Conservation (phyloP, 2,888 invertebrate genomes). For the Meganola albula region DNA sequence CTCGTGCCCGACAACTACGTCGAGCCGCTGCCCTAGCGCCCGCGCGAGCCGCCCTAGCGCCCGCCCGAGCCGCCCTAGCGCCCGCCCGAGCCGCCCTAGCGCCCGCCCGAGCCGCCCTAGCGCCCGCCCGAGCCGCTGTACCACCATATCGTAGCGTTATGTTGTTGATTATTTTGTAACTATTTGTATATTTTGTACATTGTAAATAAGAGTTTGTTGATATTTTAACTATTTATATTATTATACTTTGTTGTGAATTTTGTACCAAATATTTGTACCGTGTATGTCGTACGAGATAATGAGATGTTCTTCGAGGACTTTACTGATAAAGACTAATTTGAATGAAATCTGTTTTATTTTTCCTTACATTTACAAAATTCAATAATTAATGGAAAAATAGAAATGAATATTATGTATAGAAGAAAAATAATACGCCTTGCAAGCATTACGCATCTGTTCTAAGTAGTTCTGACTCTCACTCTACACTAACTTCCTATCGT, state of each 20-base stretch:
- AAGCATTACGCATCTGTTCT: too few relatives aligned
- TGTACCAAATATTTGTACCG: slow-evolving; percentile 74
- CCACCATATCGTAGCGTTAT: slow-evolving; percentile 40
- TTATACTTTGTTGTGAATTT: slow-evolving; percentile 73
- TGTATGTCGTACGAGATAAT: slow-evolving; percentile 35
- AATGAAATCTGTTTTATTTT: slow-evolving; percentile 24
- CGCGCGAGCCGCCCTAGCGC: background rate
- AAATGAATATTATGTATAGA: slow-evolving; percentile 4
- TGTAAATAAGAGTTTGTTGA: slow-evolving; percentile 73
- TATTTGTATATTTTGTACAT: slow-evolving; percentile 70
- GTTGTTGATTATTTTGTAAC: slow-evolving; percentile 63
- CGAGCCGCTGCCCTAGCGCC: slow-evolving; percentile 84
- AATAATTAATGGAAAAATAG: too few relatives aligned
- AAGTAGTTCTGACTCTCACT: too few relatives aligned
- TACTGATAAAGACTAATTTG: slow-evolving; percentile 29
- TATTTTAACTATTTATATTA: slow-evolving; percentile 75
- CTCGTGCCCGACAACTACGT: slow-evolving; percentile 98
- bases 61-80: background rate
- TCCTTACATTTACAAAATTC: too few relatives aligned
- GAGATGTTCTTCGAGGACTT: slow-evolving; percentile 25
- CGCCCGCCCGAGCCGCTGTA: background rate
- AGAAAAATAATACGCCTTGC: too few relatives aligned
- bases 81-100: slow-evolving; percentile 1
- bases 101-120: slow-evolving; percentile 1
- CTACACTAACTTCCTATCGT: background rate